Percentiles rank a stretch among this genome's conserved stretches.
Evolutionary conservation across 2,113 vertebrate genomes (phyloP).

Genomic region (Prochilodus magdalenae): DNA sequence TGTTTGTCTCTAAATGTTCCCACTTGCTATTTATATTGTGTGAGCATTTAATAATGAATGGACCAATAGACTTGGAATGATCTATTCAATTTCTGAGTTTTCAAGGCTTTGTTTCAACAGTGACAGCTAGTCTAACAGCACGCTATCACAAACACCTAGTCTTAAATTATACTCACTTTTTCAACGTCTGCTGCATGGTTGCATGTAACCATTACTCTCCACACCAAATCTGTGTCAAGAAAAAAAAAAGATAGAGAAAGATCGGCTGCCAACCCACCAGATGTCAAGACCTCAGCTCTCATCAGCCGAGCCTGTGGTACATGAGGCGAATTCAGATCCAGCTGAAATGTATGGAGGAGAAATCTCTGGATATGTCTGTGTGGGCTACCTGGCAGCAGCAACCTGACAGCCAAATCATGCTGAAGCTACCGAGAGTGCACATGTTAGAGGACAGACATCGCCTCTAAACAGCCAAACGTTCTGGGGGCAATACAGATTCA

Average conservation of each 20-base stretch:
- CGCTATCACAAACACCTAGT: not conserved
- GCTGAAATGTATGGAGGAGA: not conserved
- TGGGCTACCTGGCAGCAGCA: slow-evolving; percentile 9
- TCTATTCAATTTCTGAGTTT: not conserved
- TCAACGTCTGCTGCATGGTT: not conserved
- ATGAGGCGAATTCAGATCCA: slow-evolving; percentile 27
- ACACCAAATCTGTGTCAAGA: slow-evolving; percentile 9
- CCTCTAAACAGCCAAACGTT: slow-evolving; percentile 20
- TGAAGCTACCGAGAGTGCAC: not conserved
- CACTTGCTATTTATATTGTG: not conserved
- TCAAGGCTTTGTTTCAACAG: not conserved
- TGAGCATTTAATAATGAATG: not conserved
- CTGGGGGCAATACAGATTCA: slow-evolving; percentile 19
- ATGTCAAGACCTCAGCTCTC: slow-evolving; percentile 49
- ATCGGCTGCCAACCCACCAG: slow-evolving; percentile 29
- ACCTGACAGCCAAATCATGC: slow-evolving; percentile 16
- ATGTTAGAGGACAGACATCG: slow-evolving; percentile 17
- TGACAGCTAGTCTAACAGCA: not conserved
- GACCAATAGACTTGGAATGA: not conserved
- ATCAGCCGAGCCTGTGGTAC: slow-evolving; percentile 32
- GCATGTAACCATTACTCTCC: not conserved
- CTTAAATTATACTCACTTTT: not conserved
- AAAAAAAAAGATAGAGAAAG: not conserved
- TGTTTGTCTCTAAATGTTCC: no score
- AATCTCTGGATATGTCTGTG: slow-evolving; percentile 9